These are phyloP conservation scores for Nomada fabriciana DNA, from an alignment of 2,888 invertebrate species.

Conservation along the genomic window DNA sequence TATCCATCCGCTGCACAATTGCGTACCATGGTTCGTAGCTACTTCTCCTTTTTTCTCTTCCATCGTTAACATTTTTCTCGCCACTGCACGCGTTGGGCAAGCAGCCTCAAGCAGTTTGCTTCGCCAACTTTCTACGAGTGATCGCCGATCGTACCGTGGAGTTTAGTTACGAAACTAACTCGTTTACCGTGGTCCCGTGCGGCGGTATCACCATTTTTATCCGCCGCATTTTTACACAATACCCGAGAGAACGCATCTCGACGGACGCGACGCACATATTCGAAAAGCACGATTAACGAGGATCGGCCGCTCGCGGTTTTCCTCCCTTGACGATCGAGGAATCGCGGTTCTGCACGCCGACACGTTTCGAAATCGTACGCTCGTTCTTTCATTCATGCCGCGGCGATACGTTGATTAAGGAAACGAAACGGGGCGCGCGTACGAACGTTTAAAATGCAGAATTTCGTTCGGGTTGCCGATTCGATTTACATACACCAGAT, in stretches of 20 bases:
- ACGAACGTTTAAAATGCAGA: constrained; percentile 31
- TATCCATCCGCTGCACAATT: background rate
- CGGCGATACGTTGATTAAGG: constrained; percentile 54
- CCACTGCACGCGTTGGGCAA: constrained; percentile 58
- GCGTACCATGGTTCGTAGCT: background rate
- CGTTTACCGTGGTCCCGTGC: constrained; percentile 29
- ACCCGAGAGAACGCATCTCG: constrained; percentile 24
- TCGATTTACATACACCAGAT: constrained; percentile 50
- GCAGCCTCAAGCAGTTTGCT: constrained; percentile 58
- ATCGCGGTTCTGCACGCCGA: background rate
- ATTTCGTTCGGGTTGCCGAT: constrained; percentile 49
- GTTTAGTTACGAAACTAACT: constrained; percentile 63
- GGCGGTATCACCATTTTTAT: constrained; percentile 45
- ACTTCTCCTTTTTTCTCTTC: constrained; percentile 2
- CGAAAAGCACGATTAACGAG: background rate
- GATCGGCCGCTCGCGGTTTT: background rate
- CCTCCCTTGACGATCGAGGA: no score
- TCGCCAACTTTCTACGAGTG: constrained; percentile 73
- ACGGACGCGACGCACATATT: background rate
- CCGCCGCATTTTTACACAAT: constrained; percentile 33
- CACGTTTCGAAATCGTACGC: constrained; percentile 48
- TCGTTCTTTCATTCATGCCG: constrained; percentile 40
- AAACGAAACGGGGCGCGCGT: constrained; percentile 45
- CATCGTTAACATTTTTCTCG: constrained; percentile 44
- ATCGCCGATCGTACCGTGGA: constrained; percentile 50